Evolutionary conservation across 2,888 invertebrate genomes (phyloP).

Genomic region (Litoditis marina): DNA sequence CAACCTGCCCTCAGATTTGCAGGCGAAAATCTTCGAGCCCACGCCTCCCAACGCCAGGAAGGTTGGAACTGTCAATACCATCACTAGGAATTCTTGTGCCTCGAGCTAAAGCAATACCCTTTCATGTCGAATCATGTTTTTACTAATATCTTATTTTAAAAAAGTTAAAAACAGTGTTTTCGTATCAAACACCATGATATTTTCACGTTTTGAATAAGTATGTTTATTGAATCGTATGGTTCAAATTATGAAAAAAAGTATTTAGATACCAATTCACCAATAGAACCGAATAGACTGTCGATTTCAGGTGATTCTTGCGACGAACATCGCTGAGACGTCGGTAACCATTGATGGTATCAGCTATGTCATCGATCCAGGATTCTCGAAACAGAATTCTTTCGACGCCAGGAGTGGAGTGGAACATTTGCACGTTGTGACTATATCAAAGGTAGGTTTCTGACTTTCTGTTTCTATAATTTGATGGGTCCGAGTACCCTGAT

Average conservation of each 20-base stretch:
- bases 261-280: background rate
- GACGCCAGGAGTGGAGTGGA: constrained; percentile 97
- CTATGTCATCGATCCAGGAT: constrained; percentile 99
- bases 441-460: constrained; percentile 72
- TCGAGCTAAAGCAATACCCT: no score
- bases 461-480: background rate
- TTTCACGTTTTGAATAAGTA: no score
- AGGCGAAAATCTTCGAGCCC: constrained; percentile 95
- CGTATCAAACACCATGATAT: no score
- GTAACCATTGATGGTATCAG: constrained; percentile 97
- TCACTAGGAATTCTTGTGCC: no score
- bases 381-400: constrained; percentile 97
- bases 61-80: constrained; percentile 62
- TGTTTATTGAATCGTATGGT: no score
- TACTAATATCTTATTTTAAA: background rate
- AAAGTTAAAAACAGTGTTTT: background rate
- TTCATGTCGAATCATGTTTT: background rate
- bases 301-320: constrained; percentile 82
- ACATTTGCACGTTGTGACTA: constrained; percentile 94
- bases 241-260: background rate
- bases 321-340: constrained; percentile 98
- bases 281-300: no score
- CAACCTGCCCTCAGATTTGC: constrained; percentile 96
- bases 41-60: constrained; percentile 94
- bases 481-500: no score